Evolutionary conservation across 2,113 vertebrate genomes (phyloP), one percentile per base, ranked within the genome.

Genomic region (Clarias gariepinus): DNA sequence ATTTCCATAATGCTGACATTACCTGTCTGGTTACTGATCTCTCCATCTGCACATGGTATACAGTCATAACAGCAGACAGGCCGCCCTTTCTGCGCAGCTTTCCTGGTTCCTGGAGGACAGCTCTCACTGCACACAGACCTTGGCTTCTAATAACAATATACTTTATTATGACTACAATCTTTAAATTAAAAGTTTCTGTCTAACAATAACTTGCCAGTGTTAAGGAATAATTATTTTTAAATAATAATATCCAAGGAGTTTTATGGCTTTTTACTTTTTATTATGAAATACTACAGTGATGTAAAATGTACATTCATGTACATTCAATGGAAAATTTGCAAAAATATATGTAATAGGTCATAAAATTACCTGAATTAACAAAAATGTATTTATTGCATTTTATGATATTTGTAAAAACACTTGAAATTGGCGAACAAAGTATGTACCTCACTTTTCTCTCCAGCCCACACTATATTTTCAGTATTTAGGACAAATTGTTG

Each of bases 391-490:
- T 60, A 7, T 60, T 60, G 4, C 4, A 60, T 16, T 60, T 21
- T 60, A 60, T 41, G 41, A 41, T 41, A 41, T 41, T 41, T 41
- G 41, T 41, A 41, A 41, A 41, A 41, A 3, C 41, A 41, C 41
- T 41, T 41, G 41, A 3, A 41, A 41, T 41, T 41, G 41, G 41
- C 0, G 3, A 41, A 41, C 41, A 41, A 41, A 4, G 41, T 41
- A 21, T 16, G 21, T 68, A 88, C 77, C 66, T 85, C 23, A n/a
- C 25, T 23, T 81, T 85, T 19, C 76, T 89, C 91, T 60, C 89
- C 91, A 33, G 92, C 91, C 94, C 94, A 95, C 3, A 91, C 82
- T 58, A 95, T 94, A 23, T 52, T 89, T 28, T 91, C 85, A 25
- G 85, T 89, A 3, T 90, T 90, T n/a, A 94, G 92, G 30, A 92